Conservation (phyloP, 2,113 vertebrate genomes). For the Castor canadensis region DNA sequence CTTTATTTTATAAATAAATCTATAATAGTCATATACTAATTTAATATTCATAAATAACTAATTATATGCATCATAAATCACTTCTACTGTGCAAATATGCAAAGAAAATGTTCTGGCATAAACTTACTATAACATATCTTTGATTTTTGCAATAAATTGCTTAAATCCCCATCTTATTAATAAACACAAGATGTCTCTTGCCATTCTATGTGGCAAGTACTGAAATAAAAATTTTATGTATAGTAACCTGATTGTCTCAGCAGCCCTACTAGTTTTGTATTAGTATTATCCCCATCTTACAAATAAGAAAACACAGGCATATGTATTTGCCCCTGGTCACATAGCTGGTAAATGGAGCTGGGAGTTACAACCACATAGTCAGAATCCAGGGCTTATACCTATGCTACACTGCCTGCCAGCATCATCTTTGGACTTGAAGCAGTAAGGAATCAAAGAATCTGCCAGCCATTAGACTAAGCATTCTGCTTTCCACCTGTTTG, state of each 20-base stretch:
- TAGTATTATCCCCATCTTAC: not conserved
- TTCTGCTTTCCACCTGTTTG: not conserved
- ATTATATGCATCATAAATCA: not conserved
- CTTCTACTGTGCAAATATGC: not conserved
- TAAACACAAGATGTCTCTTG: not conserved
- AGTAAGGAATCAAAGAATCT: not conserved
- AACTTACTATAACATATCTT: not conserved
- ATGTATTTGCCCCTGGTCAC: not conserved
- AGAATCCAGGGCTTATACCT: not conserved
- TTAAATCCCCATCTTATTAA: not conserved
- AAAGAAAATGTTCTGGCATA: not conserved
- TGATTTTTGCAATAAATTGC: not conserved
- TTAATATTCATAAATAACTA: not conserved
- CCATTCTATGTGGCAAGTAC: not conserved
- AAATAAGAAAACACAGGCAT: not conserved
- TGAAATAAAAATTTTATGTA: not conserved
- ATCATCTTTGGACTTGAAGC: not conserved
- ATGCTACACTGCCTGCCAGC: rapidly evolving
- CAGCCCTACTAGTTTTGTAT: not conserved
- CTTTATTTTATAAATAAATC: not conserved
- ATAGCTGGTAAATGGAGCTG: not conserved
- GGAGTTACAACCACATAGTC: not conserved
- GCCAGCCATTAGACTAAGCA: not conserved
- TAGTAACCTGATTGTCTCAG: no score
- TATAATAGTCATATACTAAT: not conserved